Evolutionary conservation across 2,113 vertebrate genomes (phyloP).

Genomic region (Ammodytes dubius): DNA sequence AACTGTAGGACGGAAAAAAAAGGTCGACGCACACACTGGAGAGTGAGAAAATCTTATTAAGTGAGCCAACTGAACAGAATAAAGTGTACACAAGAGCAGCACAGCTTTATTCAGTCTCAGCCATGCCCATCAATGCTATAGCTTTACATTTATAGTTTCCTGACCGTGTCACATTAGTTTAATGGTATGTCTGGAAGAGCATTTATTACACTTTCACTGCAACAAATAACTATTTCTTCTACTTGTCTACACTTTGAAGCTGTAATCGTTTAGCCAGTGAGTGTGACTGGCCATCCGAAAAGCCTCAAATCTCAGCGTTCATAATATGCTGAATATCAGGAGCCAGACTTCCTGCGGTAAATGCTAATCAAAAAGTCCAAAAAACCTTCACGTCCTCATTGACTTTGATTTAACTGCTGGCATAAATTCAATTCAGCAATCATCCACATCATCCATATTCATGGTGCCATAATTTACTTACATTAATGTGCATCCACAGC

Average conservation of each 20-base stretch:
- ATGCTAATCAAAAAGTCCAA: slow-evolving; percentile 70
- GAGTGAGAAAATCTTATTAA: slow-evolving; percentile 58
- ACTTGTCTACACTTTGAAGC: slow-evolving; percentile 36
- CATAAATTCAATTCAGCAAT: slow-evolving; percentile 73
- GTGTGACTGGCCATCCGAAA: slow-evolving; percentile 35
- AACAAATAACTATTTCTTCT: slow-evolving; percentile 47
- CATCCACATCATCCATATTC: slow-evolving; percentile 73
- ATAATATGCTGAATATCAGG: slow-evolving; percentile 10
- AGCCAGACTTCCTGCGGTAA: slow-evolving; percentile 49
- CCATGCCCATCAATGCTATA: slow-evolving; percentile 39
- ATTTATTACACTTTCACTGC: slow-evolving; percentile 30
- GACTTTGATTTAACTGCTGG: slow-evolving; percentile 77
- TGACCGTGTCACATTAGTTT: slow-evolving; percentile 50
- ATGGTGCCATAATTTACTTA: slow-evolving; percentile 69
- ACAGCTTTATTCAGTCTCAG: slow-evolving; percentile 26
- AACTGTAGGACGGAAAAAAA: slow-evolving; percentile 31
- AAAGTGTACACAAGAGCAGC: slow-evolving; percentile 44
- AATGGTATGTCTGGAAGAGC: slow-evolving; percentile 43
- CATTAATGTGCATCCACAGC: slow-evolving; percentile 65
- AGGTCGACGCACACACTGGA: slow-evolving; percentile 29
- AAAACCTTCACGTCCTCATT: slow-evolving; percentile 69
- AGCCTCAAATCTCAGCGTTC: slow-evolving; percentile 38
- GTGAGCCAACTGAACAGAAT: slow-evolving; percentile 37
- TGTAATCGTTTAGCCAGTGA: slow-evolving; percentile 31
- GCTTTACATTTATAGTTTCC: slow-evolving; percentile 61